Percentiles rank a stretch among this genome's conserved stretches.
phyloP scores from a whole-genome alignment of 2,797 vertebrate species.

The Ammospiza maritima region DNA sequence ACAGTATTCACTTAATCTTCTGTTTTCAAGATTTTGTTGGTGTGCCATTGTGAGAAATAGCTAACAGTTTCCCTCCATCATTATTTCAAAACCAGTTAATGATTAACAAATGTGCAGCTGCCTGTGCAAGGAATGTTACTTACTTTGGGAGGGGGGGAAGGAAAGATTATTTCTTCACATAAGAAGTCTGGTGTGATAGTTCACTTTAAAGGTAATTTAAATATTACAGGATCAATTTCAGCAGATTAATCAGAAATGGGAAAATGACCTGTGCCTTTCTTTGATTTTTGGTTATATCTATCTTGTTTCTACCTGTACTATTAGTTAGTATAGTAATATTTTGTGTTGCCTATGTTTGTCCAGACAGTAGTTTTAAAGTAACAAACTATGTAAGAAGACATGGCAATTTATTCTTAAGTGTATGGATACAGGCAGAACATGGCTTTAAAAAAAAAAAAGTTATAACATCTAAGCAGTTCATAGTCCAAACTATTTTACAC shows the following conservation, averaged over 20 bases:
- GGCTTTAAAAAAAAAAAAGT: neutral
- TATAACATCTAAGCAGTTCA: neutral
- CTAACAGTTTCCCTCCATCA: neutral
- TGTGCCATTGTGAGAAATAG: neutral
- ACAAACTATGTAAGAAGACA: neutral
- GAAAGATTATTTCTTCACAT: conserved; percentile 19
- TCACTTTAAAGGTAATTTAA: neutral
- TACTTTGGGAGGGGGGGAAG: conserved; percentile 26
- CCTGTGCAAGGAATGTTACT: conserved; percentile 72
- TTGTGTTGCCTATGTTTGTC: neutral
- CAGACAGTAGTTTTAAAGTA: neutral
- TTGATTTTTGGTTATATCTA: neutral
- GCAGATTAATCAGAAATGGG: neutral
- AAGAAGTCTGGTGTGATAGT: neutral
- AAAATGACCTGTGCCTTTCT: neutral
- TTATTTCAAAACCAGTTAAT: conserved; percentile 60
- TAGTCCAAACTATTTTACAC: neutral
- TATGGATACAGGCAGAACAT: neutral
- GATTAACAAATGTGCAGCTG: conserved; percentile 69
- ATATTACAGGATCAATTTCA: neutral
- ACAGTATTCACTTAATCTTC: conserved; percentile 30
- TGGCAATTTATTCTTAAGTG: neutral
- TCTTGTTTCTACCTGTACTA: neutral
- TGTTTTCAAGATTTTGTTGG: neutral
- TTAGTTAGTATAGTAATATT: neutral